phyloP scores from a whole-genome alignment of 2,113 vertebrate genomes.

The Halichoerus grypus region DNA sequence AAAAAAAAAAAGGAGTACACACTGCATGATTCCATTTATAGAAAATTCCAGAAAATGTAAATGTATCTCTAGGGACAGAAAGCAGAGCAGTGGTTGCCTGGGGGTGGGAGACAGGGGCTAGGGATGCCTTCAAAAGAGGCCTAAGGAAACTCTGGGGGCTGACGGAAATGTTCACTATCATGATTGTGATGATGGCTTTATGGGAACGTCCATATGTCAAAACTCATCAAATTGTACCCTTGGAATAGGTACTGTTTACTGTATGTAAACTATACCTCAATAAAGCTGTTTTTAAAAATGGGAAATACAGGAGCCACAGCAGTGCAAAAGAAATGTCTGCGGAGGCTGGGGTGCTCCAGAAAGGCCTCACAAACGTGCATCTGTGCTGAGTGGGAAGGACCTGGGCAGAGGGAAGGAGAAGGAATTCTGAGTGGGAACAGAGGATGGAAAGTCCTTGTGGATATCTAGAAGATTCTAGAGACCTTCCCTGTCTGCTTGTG shows the following conservation, averaged over 20 bases:
- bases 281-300: neutral
- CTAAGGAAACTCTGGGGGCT: neutral
- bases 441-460: accelerated
- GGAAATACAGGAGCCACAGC: neutral
- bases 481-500: neutral
- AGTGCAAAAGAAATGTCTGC: neutral
- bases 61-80: neutral
- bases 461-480: neutral
- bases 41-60: neutral
- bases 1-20: too few species aligned
- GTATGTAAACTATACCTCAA: neutral
- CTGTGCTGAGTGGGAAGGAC: neutral
- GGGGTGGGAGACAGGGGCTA: neutral
- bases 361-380: neutral
- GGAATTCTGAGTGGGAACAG: neutral
- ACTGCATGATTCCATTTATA: neutral
- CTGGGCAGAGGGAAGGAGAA: neutral
- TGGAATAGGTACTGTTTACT: neutral
- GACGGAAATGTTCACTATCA: neutral
- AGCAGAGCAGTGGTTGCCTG: neutral
- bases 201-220: neutral
- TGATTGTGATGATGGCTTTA: neutral
- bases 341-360: neutral
- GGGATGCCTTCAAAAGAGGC: neutral
- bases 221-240: neutral